A percentile compares a stretch with the other conserved stretches of the same genome.
phyloP scores from a whole-genome alignment of 2,113 vertebrate genomes.

The Proterorhinus semilunaris region DNA sequence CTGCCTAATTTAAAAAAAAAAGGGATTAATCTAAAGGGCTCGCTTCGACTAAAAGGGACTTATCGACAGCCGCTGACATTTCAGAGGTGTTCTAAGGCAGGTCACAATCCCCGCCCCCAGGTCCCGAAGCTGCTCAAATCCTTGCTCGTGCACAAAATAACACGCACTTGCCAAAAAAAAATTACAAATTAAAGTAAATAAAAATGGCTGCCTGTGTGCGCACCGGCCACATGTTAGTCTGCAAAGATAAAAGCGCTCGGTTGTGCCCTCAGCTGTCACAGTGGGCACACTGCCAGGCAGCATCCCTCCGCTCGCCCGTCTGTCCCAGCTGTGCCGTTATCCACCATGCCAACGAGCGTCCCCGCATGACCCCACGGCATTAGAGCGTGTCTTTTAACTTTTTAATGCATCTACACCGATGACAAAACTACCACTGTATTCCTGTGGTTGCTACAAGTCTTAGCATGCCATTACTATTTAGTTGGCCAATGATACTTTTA shows the following conservation, averaged over 20 bases:
- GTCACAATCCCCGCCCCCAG: slow-evolving; percentile 11
- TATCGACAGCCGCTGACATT: slow-evolving; percentile 8
- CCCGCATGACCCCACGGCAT: slow-evolving; percentile 35
- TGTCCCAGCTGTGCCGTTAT: slow-evolving; percentile 45
- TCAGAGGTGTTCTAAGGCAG: slow-evolving; percentile 1
- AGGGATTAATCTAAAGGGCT: slow-evolving; percentile 2
- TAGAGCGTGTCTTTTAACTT: no score
- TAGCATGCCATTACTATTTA: no score
- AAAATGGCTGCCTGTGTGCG: slow-evolving; percentile 6
- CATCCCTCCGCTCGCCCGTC: slow-evolving; percentile 39
- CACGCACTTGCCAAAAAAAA: not conserved
- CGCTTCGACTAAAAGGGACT: not conserved
- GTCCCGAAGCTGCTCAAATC: slow-evolving; percentile 11
- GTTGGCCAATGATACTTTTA: no score
- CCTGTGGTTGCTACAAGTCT: no score
- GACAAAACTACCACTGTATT: no score
- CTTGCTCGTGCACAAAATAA: not conserved
- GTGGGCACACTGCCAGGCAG: slow-evolving; percentile 40
- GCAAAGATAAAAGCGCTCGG: slow-evolving; percentile 47
- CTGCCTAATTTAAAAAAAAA: slow-evolving; percentile 5
- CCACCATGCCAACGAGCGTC: slow-evolving; percentile 25
- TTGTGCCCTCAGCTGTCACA: slow-evolving; percentile 59
- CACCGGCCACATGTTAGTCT: slow-evolving; percentile 41
- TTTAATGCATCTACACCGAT: no score
- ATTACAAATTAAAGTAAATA: no score